Evolutionary conservation across 2,113 vertebrate species (phyloP), one percentile per base, ranked within the genome.

Genomic region (Cavia aperea): DNA sequence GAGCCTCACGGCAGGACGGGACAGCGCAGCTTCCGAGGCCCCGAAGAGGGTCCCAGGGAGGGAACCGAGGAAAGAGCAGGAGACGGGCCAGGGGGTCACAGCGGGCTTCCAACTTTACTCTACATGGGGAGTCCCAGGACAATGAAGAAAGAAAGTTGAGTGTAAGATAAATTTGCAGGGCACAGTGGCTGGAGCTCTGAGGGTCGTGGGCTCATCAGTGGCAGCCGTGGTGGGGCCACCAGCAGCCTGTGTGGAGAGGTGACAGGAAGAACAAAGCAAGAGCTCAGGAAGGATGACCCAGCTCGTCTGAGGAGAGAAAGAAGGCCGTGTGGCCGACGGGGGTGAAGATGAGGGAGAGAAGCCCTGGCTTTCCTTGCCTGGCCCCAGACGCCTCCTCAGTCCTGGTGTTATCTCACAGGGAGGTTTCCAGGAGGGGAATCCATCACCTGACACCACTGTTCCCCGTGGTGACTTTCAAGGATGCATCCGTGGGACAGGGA

Each of bases 141-240:
- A 58, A 4, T 49, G 56, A 81, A 24, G 56, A 29, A 84, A 11
- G 46, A 54, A 8, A 63, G 31, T 3, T 13, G 19, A 23, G 3
- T 60, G 78, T 54, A 46, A 14, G 58, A 62, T 62, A 0, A 1
- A 58, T 7, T 58, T 36, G 5, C 33, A 23, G 33, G 23, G 19
- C 11, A 36, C 0, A n/a, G 75, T 0, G 43, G 23, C 29, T 29
- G 60, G 86, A 26, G 13, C 21, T 23, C 0, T 1, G 39, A n/a
- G 0, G 6, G 60, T 5, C 4, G 23, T 0, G 2, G 5, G 49
- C 4, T 0, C 0, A 33, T 18, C 36, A 83, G 49, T 0, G 36
- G 13, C 36, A 60, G 16, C 29, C 0, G 2, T 2, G 1, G 8
- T 82, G 65, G 63, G 62, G 1, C 0, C 1, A 15, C 49, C 56